Base-by-base conservation (phyloP, 2,797 vertebrate genomes). In the Epinephelus coioides region DNA sequence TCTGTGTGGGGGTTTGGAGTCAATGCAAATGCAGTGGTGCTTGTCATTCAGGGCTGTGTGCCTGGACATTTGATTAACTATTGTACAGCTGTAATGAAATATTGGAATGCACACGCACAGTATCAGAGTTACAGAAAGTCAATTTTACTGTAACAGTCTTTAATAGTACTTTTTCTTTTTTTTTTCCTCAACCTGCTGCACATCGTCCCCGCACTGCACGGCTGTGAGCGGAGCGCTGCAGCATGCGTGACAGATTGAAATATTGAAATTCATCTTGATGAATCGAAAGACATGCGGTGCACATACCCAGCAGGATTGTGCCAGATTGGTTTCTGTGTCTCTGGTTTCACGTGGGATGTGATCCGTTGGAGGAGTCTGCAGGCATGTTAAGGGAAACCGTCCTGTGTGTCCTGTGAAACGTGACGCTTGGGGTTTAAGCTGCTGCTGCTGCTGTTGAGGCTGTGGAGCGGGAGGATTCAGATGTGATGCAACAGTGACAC, bases 401-500 rank as follows among this genome's bases (percentile, higher is more conserved):
- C 59, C 51, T 60, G 65, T 56, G 56, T n/a, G 8, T 63, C 49
- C 46, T 21, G 62, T 54, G 71, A 56, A 70, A 60, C 19, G 27
- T 69, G 70, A 47, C 17, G 54, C 54, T 51, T 19, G 0, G 30
- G 18, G 14, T 68, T 2, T 30, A 72, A 76, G 62, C 18, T 27
- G 25, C 15, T 47, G 50, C 23, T 38, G 59, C 47, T 54, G 53
- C 46, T 40, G 34, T 25, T 0, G n/a, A 68, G 6, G 2, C 46
- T 15, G 27, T 12, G 66, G n/a, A 18, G 53, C 40, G 3, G 73
- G 44, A 56, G n/a, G 40, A 62, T 2, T 81, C 66, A 90, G 60
- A 46, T 1, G 27, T 59, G 83, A 81, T 80, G 71, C 94, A 94
- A 94, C 89, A 95, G 91, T 87, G 94, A 91, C 94, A 93, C 91